Base-by-base conservation (phyloP, 1,140 invertebrate species). In the Thrips palmi region DNA sequence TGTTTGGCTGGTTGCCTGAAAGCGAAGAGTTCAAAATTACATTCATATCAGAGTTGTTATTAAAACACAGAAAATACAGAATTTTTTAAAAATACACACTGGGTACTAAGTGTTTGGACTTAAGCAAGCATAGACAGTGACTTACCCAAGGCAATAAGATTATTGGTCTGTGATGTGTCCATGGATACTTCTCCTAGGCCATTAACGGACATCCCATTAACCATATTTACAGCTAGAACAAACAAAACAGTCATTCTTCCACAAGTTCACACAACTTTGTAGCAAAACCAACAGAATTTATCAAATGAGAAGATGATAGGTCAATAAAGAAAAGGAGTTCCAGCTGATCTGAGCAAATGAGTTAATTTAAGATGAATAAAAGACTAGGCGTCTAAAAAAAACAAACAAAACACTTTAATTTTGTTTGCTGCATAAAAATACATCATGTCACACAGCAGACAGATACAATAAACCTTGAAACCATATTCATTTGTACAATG, bases 141-240 rank as follows among this genome's bases (percentile, higher is more conserved):
- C 19, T 6, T 17, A 25, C 23, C 23, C 31, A 48, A 30, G 19
- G 40, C 39, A 24, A 46, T 40, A 10, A 47, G 19, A 34, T 44
- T 46, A 29, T 38, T 29, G 31, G 33, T 34, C 25, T 47, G 47
- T n/a, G 40, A 31, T 34, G 25, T 37, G 12, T 79, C 75, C 61
- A 79, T 70, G 11, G 74, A 67, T 27, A 76, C 73, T 57, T 80
- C 76, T 11, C 71, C 74, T 2, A 80, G 59, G 19, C 77, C 77
- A 52, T 81, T 81, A 2, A 82, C 71, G 11, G 73, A 71, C 54
- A 82, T 76, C 33, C 74, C 77, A 53, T 81, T 81, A n/a, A 81
- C 73, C 68, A 80, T 74, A 49, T 76, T 78, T 19, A 76, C 70
- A 39, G 74, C 75, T 64, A 49, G 31, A 56, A 52, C 38, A 37